phyloP scores from a whole-genome alignment of 1,140 invertebrate species.

The Drosophila watanabei region DNA sequence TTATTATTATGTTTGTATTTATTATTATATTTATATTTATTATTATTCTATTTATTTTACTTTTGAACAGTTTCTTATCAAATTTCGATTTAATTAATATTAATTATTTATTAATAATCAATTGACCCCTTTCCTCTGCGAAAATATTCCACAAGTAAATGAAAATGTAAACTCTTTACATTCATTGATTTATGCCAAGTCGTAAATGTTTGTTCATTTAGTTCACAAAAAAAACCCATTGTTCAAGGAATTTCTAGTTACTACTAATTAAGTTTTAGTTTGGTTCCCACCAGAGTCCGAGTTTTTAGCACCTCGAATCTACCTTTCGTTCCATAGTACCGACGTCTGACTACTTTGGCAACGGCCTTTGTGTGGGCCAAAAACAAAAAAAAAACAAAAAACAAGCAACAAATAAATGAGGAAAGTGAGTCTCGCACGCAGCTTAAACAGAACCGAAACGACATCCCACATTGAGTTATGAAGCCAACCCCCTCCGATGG shows the following conservation, averaged over 20 bases:
- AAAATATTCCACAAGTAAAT: conserved; percentile 1
- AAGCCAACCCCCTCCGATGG: conserved; percentile 49
- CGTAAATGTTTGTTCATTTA: conserved; percentile 13
- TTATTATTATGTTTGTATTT: too few relatives aligned
- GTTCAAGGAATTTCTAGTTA: conserved; percentile 10
- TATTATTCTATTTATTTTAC: too few relatives aligned
- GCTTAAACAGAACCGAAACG: conserved; percentile 60
- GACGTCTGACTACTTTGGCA: conserved; percentile 11
- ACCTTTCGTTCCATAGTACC: conserved; percentile 47
- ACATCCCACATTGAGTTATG: conserved; percentile 75
- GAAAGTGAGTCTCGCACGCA: conserved; percentile 66
- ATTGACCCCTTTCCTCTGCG: background rate
- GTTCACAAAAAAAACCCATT: conserved; percentile 1
- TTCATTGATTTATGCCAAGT: conserved; percentile 30
- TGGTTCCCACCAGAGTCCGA: conserved; percentile 17
- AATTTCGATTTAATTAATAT: too few relatives aligned
- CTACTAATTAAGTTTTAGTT: conserved; percentile 15
- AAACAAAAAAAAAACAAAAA: conserved; percentile 6
- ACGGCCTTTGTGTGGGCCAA: conserved; percentile 73
- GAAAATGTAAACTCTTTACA: conserved; percentile 1
- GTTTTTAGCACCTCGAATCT: background rate
- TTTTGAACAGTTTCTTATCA: too few relatives aligned
- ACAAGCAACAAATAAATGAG: conserved; percentile 17
- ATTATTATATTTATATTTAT: too few relatives aligned
- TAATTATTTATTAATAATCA: too few relatives aligned